Evolutionary conservation across 30 jellyfish, hydroid and myxozoan species (phyloP).

Genomic region (Hydractinia symbiolongicarpus): DNA sequence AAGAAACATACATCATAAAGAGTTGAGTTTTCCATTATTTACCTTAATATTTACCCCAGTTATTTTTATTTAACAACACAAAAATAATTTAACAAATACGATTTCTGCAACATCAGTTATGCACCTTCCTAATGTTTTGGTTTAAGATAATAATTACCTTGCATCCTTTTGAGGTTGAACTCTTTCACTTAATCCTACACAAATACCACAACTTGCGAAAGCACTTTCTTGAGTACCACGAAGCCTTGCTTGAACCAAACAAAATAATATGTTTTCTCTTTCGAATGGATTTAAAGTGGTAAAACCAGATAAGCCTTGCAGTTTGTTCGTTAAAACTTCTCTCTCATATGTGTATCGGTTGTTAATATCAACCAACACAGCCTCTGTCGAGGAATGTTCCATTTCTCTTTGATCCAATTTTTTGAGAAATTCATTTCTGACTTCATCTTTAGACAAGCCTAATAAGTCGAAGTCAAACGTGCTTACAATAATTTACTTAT

Average conservation of each 20-base stretch:
- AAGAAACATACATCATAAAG: too few species aligned
- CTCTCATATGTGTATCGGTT: constrained; percentile 46
- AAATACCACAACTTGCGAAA: constrained; percentile 52
- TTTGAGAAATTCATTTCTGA: constrained; percentile 53
- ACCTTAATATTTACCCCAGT: too few species aligned
- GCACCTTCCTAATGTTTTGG: too few species aligned
- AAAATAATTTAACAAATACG: too few species aligned
- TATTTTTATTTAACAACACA: too few species aligned
- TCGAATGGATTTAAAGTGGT: constrained; percentile 54
- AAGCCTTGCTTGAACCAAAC: constrained; percentile 42
- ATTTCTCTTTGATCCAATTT: constrained; percentile 42
- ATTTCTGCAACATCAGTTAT: too few species aligned
- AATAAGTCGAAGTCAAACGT: background rate
- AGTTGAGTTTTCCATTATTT: too few species aligned
- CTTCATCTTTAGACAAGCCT: constrained; percentile 64
- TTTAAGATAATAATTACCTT: constrained; percentile 19
- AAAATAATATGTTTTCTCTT: constrained; percentile 46
- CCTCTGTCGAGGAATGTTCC: constrained; percentile 56
- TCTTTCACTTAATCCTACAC: constrained; percentile 78
- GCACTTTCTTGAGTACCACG: constrained; percentile 60
- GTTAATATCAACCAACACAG: constrained; percentile 35
- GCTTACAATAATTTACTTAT: too few species aligned
- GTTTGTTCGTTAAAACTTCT: constrained; percentile 39
- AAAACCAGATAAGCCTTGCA: constrained; percentile 62
- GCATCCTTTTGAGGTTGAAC: constrained; percentile 37